These are phyloP conservation scores for Scaptodrosophila lebanonensis DNA, from an alignment of 1,140 invertebrate genomes.

Conservation along the genomic window DNA sequence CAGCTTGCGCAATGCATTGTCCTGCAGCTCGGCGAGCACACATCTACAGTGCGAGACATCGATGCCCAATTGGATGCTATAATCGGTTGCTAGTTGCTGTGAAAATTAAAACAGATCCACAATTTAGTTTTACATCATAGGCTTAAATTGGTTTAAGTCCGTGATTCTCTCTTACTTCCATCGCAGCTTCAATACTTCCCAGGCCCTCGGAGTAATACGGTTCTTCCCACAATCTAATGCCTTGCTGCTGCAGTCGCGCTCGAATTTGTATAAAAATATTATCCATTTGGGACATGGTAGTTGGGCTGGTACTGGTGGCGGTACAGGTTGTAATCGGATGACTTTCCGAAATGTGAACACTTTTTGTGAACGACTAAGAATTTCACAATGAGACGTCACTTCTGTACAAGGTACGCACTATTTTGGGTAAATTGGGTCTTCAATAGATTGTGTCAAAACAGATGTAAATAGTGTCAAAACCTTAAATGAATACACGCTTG, in stretches of 20 bases:
- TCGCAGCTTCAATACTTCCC: conserved; percentile 67
- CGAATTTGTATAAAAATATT: conserved; percentile 81
- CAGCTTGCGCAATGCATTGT: conserved; percentile 83
- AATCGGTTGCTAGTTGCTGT: conserved; percentile 80
- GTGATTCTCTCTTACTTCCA: conserved; percentile 79
- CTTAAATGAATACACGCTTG: too few species aligned
- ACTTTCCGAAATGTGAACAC: too few species aligned
- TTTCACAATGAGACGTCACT: too few species aligned
- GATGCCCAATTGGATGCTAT: conserved; percentile 77
- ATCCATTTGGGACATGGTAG: conserved; percentile 78
- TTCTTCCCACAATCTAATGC: conserved; percentile 84
- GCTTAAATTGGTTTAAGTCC: too few species aligned
- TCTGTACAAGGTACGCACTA: too few species aligned
- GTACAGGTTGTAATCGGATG: too few species aligned
- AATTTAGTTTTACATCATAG: too few species aligned
- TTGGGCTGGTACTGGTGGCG: too few species aligned
- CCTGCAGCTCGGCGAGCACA: conserved; percentile 81
- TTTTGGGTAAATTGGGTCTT: too few species aligned
- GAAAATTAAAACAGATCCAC: neutral
- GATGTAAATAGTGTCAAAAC: too few species aligned
- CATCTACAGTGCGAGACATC: conserved; percentile 77
- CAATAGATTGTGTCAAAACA: too few species aligned
- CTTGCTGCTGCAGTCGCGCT: conserved; percentile 81
- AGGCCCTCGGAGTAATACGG: conserved; percentile 81
- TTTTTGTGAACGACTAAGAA: too few species aligned